Base-by-base conservation (phyloP, 2,797 vertebrate species). In the Vultur gryphus region DNA sequence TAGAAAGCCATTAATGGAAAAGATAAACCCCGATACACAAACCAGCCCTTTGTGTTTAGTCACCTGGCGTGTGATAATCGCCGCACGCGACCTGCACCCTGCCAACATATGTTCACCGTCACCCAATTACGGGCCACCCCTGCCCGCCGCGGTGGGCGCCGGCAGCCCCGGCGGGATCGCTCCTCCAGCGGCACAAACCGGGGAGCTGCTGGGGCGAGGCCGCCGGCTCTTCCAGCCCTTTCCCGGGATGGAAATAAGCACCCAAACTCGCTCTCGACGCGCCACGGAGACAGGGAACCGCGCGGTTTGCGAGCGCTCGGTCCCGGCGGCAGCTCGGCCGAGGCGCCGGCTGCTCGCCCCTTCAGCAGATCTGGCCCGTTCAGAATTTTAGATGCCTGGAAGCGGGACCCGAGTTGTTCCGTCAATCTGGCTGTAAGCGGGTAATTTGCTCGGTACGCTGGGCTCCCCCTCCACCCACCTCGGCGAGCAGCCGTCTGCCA, bases 1-100 rank as follows among this genome's bases (percentile, higher is more conserved):
- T 98, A 97, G 97, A 97, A 98, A 98, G 97, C 97, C 97, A 94
- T 98, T 98, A 98, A 97, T 95, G 97, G 97, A 41, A 83, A 86
- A 98, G 97, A 98, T 98, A 98, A 98, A 97, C 89, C 96, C 95
- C 29, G 78, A 87, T 86, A 91, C 89, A 90, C 91, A 43, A 61
- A 28, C 78, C 97, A 90, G 89, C 93, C 94, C 94, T 85, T 75
- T 44, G 87, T 84, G 92, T 44, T 44, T 16, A 37, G 35, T 51
- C 87, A 73, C 96, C 87, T 48, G 33, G 52, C 0, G 6, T 15
- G 48, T 3, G 84, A 61, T 7, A 14, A 61, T n/a, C 4, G 6
- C 58, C 72, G 4, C 83, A 3, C 48, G 3, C 10, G 13, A 9
- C 92, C 78, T 4, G 73, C 52, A 2, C 82, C 71, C 44, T 13